These are phyloP conservation scores for Protomyctophum bolini DNA, from an alignment of 2,113 vertebrate genomes.

Conservation along the genomic window DNA sequence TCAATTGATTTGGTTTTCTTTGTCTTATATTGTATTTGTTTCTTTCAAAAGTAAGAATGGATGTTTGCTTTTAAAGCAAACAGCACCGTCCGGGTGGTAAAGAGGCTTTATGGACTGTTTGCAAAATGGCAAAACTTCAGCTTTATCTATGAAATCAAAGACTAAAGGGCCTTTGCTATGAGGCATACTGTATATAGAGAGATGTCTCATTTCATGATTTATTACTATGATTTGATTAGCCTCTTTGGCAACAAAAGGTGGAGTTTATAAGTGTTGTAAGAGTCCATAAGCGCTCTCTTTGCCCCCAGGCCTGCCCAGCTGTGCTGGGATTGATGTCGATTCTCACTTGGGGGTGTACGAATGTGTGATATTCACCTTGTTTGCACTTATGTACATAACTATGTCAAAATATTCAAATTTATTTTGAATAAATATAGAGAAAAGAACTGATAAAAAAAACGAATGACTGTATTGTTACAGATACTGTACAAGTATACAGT, in stretches of 20 bases:
- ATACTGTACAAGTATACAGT: constrained; percentile 35
- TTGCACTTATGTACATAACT: constrained; percentile 99
- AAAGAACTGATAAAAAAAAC: constrained; percentile 64
- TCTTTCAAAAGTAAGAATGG: constrained; percentile 63
- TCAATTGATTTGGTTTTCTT: constrained; percentile 65
- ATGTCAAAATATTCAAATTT: constrained; percentile 89
- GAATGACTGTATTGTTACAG: constrained; percentile 62
- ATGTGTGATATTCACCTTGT: constrained; percentile 95
- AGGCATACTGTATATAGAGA: neutral
- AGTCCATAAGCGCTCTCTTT: constrained; percentile 60
- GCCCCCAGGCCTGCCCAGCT: constrained; percentile 67
- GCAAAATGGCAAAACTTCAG: constrained; percentile 24
- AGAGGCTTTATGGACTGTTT: constrained; percentile 60
- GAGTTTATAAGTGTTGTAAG: neutral
- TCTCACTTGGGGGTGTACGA: constrained; percentile 92
- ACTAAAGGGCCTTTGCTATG: constrained; percentile 1
- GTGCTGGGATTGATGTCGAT: constrained; percentile 86
- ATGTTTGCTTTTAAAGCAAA: constrained; percentile 80
- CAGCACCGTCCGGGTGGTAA: constrained; percentile 83
- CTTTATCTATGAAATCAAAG: constrained; percentile 40
- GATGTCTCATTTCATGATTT: constrained; percentile 12
- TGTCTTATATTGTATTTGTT: constrained; percentile 29
- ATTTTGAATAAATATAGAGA: constrained; percentile 89
- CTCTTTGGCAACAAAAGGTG: constrained; percentile 19
- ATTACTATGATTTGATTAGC: constrained; percentile 15